Evolutionary conservation across 2,888 invertebrate species (phyloP).

Genomic region (Tiliacea citrago): DNA sequence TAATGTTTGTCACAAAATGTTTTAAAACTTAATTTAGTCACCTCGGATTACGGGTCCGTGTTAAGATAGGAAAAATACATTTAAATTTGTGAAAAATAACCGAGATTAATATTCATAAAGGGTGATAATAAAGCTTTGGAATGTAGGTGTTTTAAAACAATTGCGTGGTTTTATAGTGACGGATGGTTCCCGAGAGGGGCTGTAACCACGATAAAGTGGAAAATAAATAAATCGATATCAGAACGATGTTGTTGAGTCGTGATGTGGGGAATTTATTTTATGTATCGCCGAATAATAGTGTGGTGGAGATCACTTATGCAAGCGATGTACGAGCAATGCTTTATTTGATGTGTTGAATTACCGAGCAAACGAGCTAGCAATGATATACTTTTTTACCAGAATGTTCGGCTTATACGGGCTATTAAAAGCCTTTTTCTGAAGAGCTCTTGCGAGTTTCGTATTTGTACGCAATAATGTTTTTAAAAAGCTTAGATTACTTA

Average conservation of each 20-base stretch:
- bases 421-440: constrained; percentile 6
- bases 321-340: constrained; percentile 9
- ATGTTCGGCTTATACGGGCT: not conserved
- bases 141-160: constrained; percentile 64
- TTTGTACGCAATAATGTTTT: constrained; percentile 24
- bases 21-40: constrained; percentile 30
- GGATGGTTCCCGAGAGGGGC: constrained; percentile 68
- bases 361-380: not conserved
- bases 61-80: constrained; percentile 32
- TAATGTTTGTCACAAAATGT: constrained; percentile 32
- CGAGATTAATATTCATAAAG: constrained; percentile 56
- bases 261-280: constrained; percentile 65
- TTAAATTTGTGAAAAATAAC: constrained; percentile 51
- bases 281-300: constrained; percentile 40
- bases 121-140: constrained; percentile 57
- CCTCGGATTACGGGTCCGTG: constrained; percentile 15
- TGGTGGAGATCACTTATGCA: constrained; percentile 21
- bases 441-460: constrained; percentile 6
- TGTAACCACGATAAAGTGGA: constrained; percentile 69
- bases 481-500: constrained; percentile 14
- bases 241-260: constrained; percentile 54
- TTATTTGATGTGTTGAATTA: constrained; percentile 29
- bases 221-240: constrained; percentile 70
- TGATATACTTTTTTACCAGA: not conserved
- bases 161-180: constrained; percentile 70